These are phyloP conservation scores for Actinia equina DNA, from an alignment of 64 coral and sea anemone genomes.

Conservation along the genomic window DNA sequence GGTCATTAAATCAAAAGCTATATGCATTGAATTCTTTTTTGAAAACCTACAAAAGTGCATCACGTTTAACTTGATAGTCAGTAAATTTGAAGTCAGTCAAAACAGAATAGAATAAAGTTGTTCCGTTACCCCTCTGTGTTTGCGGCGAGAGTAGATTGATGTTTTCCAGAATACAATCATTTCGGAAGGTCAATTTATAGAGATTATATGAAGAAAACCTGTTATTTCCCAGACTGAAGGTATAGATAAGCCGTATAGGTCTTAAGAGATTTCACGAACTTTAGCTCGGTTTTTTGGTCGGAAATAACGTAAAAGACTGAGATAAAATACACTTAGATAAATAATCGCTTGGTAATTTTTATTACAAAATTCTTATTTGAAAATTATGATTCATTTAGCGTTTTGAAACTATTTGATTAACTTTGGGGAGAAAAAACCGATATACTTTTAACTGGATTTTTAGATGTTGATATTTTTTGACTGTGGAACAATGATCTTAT, in stretches of 20 bases:
- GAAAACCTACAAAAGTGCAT: background rate
- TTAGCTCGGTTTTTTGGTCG: background rate
- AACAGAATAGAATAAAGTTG: background rate
- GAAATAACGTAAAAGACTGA: background rate
- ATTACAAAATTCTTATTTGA: background rate
- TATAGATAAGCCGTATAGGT: slow-evolving; percentile 16
- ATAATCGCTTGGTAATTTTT: background rate
- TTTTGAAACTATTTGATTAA: slow-evolving; percentile 3
- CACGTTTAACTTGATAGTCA: background rate
- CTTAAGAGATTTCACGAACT: background rate
- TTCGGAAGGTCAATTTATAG: slow-evolving; percentile 1
- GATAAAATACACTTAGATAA: background rate
- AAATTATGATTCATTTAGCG: background rate
- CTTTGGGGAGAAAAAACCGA: background rate
- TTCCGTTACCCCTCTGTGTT: background rate
- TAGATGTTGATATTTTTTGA: background rate
- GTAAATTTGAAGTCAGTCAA: background rate
- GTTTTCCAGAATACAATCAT: background rate
- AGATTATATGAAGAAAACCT: background rate
- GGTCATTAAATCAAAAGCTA: background rate
- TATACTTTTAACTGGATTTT: background rate
- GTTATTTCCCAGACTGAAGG: background rate
- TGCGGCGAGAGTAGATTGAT: background rate
- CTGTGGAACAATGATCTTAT: background rate
- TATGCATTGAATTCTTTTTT: background rate